Percentiles rank a stretch among this genome's conserved stretches.
These are phyloP conservation scores for Crypturellus undulatus DNA, from an alignment of 2,113 vertebrate species.

Conservation along the genomic window DNA sequence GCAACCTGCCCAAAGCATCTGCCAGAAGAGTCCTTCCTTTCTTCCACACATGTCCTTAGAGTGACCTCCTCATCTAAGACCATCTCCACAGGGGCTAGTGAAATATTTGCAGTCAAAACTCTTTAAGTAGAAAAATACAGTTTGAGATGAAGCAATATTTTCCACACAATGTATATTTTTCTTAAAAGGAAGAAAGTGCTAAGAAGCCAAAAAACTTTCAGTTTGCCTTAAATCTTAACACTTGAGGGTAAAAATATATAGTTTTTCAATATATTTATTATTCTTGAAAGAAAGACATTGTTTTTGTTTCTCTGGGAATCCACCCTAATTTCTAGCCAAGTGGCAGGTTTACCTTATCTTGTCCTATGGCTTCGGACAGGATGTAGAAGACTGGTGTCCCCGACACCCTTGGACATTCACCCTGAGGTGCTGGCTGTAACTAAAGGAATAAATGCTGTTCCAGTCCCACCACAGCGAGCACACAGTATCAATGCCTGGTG, in stretches of 20 bases:
- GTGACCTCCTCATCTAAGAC: not conserved
- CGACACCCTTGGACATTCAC: rapidly evolving
- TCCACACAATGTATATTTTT: not conserved
- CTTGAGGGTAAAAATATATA: not conserved
- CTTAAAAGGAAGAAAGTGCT: not conserved
- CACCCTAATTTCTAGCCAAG: not conserved
- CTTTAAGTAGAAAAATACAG: not conserved
- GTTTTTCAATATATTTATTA: not conserved
- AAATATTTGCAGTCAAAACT: not conserved
- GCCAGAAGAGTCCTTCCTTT: rapidly evolving
- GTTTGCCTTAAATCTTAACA: not conserved
- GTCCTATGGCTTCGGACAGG: not conserved
- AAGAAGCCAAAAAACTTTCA: not conserved
- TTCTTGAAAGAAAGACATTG: not conserved
- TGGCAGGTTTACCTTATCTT: not conserved
- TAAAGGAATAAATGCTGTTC: not conserved
- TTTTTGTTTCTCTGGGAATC: not conserved
- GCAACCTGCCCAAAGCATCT: not conserved
- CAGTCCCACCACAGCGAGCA: not conserved
- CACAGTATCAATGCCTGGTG: not conserved
- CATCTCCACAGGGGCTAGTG: not conserved
- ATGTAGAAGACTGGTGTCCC: not conserved
- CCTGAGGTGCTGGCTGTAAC: rapidly evolving
- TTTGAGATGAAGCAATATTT: not conserved
- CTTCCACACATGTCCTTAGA: not conserved